Evolutionary conservation across 2,797 vertebrate genomes (phyloP).

Genomic region (Diceros bicornis): DNA sequence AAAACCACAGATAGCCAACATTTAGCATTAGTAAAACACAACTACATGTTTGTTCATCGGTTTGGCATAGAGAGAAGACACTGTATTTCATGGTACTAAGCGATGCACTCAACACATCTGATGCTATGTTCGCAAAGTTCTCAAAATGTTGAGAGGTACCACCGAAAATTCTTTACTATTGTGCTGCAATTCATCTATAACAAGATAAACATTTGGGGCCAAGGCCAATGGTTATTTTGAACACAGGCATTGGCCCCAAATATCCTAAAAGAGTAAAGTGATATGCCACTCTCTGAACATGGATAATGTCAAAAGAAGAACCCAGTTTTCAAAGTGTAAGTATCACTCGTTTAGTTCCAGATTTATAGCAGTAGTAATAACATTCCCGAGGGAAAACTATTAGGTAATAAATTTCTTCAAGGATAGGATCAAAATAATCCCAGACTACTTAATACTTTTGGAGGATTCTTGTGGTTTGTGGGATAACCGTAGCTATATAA

Average conservation of each 20-base stretch:
- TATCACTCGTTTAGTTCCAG: constrained; percentile 15
- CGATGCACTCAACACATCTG: background rate
- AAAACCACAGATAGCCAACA: constrained; percentile 79
- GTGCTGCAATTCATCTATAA: background rate
- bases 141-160: background rate
- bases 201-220: background rate
- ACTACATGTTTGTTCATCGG: constrained; percentile 59
- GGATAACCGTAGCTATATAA: background rate
- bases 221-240: background rate
- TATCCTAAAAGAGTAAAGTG: background rate
- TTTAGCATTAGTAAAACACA: constrained; percentile 73
- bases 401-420: constrained; percentile 14
- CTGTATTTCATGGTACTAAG: constrained; percentile 62
- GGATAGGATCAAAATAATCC: background rate
- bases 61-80: constrained; percentile 68
- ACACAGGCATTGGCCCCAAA: background rate
- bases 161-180: background rate
- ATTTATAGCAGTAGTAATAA: background rate
- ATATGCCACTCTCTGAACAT: background rate
- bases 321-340: background rate
- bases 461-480: background rate
- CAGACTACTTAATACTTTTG: background rate
- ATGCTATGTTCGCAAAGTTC: background rate
- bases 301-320: background rate
- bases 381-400: constrained; percentile 1